phyloP scores from a whole-genome alignment of 2,888 invertebrate genomes.

The Xanthorhoe spadicearia region DNA sequence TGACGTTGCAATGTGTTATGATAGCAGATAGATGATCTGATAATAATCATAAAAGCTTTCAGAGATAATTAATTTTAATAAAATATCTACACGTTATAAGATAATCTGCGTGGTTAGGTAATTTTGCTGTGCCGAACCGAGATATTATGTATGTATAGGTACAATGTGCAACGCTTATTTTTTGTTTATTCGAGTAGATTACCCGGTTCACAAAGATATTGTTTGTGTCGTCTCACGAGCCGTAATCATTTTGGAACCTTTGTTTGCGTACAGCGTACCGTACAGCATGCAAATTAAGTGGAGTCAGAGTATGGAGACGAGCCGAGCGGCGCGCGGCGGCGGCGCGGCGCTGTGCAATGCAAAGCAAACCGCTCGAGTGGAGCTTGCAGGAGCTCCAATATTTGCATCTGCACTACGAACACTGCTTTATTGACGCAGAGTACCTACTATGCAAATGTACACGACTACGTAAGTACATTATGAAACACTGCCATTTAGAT shows the following conservation, averaged over 20 bases:
- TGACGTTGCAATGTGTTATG: no score
- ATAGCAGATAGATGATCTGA: no score
- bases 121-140: no score
- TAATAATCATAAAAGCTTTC: no score
- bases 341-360: not conserved
- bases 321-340: not conserved
- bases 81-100: no score
- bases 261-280: not conserved
- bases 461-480: not conserved
- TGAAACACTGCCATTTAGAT: not conserved
- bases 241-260: not conserved
- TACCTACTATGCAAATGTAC: not conserved
- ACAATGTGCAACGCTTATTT: no score
- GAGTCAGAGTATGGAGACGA: not conserved
- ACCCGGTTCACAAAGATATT: not conserved
- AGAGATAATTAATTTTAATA: no score
- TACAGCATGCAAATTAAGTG: not conserved
- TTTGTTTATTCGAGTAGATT: no score
- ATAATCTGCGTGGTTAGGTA: no score
- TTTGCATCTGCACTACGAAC: conserved; percentile 1
- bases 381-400: not conserved
- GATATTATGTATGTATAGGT: no score
- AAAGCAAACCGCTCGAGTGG: conserved; percentile 1
- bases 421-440: not conserved
- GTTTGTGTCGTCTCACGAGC: not conserved